Percentiles rank a stretch among this genome's conserved stretches.
Conservation (phyloP, 2,797 vertebrate genomes). For the Ataeniobius toweri region DNA sequence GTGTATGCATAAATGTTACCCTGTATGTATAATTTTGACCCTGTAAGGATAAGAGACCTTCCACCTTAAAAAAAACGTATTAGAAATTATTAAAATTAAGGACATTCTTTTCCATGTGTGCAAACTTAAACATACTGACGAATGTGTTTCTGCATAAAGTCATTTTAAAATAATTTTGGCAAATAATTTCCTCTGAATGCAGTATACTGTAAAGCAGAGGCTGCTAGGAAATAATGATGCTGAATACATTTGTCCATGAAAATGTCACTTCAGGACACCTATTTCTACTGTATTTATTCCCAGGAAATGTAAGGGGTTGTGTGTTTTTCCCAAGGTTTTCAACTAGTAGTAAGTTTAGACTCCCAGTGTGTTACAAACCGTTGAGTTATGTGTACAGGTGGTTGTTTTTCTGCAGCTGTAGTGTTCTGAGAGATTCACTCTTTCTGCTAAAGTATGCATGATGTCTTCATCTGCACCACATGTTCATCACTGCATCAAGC, state of each 20-base stretch:
- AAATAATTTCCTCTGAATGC: no score
- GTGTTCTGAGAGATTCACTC: neutral
- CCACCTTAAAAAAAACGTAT: neutral
- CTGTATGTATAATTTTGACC: no score
- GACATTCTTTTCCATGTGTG: neutral
- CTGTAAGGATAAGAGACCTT: neutral
- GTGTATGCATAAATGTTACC: no score
- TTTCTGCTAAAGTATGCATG: neutral
- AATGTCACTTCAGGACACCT: neutral
- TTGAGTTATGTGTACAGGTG: neutral
- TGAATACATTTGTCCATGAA: neutral
- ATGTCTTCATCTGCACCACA: conserved; percentile 22
- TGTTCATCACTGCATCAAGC: conserved; percentile 16
- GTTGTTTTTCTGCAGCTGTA: neutral
- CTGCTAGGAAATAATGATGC: neutral
- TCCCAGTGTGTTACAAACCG: neutral
- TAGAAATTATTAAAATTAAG: neutral
- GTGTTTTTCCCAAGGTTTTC: neutral
- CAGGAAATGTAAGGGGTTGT: neutral
- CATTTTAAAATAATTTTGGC: no score
- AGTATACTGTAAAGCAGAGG: no score
- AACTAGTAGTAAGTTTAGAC: neutral
- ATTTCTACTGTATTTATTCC: neutral
- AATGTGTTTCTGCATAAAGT: neutral
- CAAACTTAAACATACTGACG: neutral